A percentile compares a stretch with the other conserved stretches of the same genome.
Conservation (phyloP, 2,113 vertebrate species). For the Rhegmatorhina hoffmannsi region DNA sequence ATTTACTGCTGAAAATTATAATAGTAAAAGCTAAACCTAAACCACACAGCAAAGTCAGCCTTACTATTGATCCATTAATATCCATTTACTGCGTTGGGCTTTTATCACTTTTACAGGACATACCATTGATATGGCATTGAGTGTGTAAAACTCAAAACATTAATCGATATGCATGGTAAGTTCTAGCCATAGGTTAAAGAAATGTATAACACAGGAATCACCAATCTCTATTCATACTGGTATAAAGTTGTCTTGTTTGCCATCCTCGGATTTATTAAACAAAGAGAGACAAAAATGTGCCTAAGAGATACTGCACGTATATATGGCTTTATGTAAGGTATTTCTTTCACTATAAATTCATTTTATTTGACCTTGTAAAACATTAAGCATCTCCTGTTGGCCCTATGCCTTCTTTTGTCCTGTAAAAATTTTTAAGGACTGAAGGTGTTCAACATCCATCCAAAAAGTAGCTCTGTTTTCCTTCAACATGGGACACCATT, state of each 20-base stretch:
- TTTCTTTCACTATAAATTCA: not conserved
- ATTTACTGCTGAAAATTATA: not conserved
- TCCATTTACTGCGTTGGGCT: not conserved
- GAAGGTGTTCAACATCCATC: not conserved
- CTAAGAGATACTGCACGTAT: not conserved
- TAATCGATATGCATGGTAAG: not conserved
- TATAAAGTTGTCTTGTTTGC: not conserved
- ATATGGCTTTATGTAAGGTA: not conserved
- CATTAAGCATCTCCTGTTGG: not conserved
- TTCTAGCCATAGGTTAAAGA: not conserved
- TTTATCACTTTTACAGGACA: not conserved
- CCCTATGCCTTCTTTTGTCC: not conserved
- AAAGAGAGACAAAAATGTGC: not conserved
- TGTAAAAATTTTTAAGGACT: not conserved
- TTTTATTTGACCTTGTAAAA: not conserved
- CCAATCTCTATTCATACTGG: not conserved
- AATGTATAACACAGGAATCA: fast-evolving
- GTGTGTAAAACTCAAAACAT: not conserved
- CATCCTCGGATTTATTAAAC: not conserved
- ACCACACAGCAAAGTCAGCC: not conserved
- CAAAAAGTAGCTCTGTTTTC: not conserved
- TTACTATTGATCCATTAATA: not conserved
- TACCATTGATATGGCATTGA: not conserved
- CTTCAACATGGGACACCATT: not conserved
- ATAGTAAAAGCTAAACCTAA: not conserved